These are phyloP conservation scores for Ovis canadensis DNA, from an alignment of 2,113 vertebrate species.

Conservation along the genomic window DNA sequence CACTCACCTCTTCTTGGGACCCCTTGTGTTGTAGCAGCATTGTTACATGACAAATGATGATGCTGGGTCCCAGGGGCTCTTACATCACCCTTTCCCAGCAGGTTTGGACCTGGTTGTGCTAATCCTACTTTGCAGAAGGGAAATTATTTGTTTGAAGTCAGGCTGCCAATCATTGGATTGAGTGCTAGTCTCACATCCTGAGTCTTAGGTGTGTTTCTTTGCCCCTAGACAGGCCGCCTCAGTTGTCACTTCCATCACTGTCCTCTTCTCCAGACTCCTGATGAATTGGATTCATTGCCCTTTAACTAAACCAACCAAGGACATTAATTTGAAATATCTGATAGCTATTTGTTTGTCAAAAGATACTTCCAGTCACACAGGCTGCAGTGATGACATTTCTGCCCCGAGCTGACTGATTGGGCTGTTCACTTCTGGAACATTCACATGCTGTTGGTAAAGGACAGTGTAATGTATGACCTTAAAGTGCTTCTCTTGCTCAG, in stretches of 20 bases:
- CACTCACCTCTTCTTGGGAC: background rate
- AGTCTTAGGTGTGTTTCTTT: background rate
- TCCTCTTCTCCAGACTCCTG: background rate
- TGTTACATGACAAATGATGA: background rate
- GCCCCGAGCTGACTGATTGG: background rate
- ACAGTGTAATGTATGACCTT: background rate
- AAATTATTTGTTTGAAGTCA: background rate
- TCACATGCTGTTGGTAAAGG: background rate
- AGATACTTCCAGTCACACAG: background rate
- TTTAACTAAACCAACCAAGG: slow-evolving; percentile 27
- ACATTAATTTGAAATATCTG: slow-evolving; percentile 51
- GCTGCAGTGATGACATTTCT: background rate
- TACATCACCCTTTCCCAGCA: background rate
- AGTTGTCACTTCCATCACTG: background rate
- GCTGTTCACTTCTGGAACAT: slow-evolving; percentile 24
- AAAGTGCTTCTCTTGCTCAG: background rate
- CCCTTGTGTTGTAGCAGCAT: background rate
- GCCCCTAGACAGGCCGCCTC: background rate
- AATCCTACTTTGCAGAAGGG: background rate
- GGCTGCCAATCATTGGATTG: background rate
- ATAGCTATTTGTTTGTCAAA: slow-evolving; percentile 37
- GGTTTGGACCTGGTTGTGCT: background rate
- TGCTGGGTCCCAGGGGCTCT: background rate
- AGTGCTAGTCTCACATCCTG: background rate
- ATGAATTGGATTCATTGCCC: slow-evolving; percentile 21